phyloP scores from a whole-genome alignment of 1,140 invertebrate genomes.

The Ceratina calcarata region DNA sequence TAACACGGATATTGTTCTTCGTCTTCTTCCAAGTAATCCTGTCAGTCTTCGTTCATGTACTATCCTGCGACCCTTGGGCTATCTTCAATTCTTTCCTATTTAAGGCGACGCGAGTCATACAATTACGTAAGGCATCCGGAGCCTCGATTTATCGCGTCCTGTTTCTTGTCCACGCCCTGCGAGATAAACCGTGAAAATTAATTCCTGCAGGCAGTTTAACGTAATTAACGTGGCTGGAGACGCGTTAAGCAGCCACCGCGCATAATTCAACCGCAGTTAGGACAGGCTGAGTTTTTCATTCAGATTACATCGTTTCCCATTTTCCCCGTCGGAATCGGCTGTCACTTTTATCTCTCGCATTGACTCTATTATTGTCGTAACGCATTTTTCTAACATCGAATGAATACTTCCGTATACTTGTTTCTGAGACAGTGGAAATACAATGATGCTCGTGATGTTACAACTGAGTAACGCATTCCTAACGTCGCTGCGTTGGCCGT shows the following conservation, averaged over 20 bases:
- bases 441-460: too few species aligned
- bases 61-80: too few species aligned
- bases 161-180: conserved; percentile 22
- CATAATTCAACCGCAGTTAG: conserved; percentile 42
- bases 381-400: too few species aligned
- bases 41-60: background rate
- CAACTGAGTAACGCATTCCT: too few species aligned
- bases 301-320: conserved; percentile 17
- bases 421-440: too few species aligned
- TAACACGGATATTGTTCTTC: background rate
- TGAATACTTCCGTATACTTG: too few species aligned
- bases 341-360: too few species aligned
- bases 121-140: background rate
- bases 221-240: conserved; percentile 34
- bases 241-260: conserved; percentile 32
- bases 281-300: conserved; percentile 38
- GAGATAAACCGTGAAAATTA: conserved; percentile 38
- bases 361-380: too few species aligned
- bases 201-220: conserved; percentile 39
- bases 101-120: conserved; percentile 26
- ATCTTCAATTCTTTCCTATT: conserved; percentile 3
- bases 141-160: conserved; percentile 20
- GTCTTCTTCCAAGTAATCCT: background rate
- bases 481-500: too few species aligned
- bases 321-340: conserved; percentile 23